Conservation (phyloP, 2,113 vertebrate genomes). For the Tursiops truncatus region DNA sequence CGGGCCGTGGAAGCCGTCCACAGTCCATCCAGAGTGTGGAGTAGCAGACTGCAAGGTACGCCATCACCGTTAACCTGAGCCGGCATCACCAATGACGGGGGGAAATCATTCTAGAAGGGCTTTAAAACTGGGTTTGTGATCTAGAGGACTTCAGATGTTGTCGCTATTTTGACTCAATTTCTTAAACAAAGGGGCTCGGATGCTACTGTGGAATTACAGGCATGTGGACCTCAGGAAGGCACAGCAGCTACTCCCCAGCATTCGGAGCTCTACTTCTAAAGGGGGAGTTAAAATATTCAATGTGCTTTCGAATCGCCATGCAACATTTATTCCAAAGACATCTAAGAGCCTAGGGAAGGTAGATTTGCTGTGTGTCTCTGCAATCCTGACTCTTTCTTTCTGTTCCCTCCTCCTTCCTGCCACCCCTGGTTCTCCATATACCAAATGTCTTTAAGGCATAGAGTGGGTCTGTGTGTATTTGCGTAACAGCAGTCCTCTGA, state of each 20-base stretch:
- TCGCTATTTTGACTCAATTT: slow-evolving; percentile 68
- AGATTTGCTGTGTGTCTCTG: background rate
- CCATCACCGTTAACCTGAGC: slow-evolving; percentile 61
- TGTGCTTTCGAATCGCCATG: slow-evolving; percentile 28
- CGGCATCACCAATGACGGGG: slow-evolving; percentile 66
- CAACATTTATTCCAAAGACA: slow-evolving; percentile 50
- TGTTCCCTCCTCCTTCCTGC: background rate
- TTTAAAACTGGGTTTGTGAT: slow-evolving; percentile 61
- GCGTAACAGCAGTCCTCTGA: slow-evolving; percentile 59
- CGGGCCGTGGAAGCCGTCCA: slow-evolving; percentile 55
- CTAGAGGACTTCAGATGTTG: slow-evolving; percentile 57
- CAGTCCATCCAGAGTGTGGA: slow-evolving; percentile 51
- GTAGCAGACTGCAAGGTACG: slow-evolving; percentile 60
- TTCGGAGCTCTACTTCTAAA: slow-evolving; percentile 52
- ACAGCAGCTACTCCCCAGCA: slow-evolving; percentile 60
- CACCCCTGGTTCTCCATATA: slow-evolving; percentile 17
- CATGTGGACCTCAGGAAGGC: slow-evolving; percentile 62
- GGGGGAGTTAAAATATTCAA: background rate
- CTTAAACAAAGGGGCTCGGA: slow-evolving; percentile 43
- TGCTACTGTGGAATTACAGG: slow-evolving; percentile 59
- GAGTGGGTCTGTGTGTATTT: slow-evolving; percentile 64
- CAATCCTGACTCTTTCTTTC: slow-evolving; percentile 3
- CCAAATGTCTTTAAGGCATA: slow-evolving; percentile 58
- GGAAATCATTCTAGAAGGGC: slow-evolving; percentile 56
- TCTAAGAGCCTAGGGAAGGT: background rate